Evolutionary conservation across 2,797 vertebrate genomes (phyloP), one percentile per base, ranked within the genome.

Genomic region (Ciconia nigra): DNA sequence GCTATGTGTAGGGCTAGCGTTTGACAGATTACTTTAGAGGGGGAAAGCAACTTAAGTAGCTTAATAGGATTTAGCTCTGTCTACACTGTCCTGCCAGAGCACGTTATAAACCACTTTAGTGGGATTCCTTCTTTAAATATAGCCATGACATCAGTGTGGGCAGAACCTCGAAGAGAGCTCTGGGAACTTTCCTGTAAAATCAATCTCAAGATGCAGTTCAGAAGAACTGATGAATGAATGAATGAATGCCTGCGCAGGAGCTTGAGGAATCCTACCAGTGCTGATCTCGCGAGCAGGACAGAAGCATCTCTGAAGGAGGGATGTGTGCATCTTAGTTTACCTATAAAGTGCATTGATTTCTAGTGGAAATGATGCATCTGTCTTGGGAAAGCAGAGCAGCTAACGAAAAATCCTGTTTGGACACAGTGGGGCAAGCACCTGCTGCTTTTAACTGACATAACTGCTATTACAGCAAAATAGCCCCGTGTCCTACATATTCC

Each of bases 1-100:
- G 78, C 69, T 94, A 0, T 80, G 72, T 61, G 46, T 72, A 41
- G 52, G 20, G 44, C n/a, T 55, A 81, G 91, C 76, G 13, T 88
- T 88, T 97, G 84, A 93, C 84, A 69, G 89, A 94, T 93, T 73
- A 96, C 86, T 94, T 96, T 15, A 61, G 94, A 69, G 62, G 87
- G 92, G 84, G 84, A 76, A 95, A 91, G 91, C 79, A 96, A 96
- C 92, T 77, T 89, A 96, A 95, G 94, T 92, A 93, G 79, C 92
- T 95, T 96, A 96, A 96, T 81, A 92, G 88, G 92, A 94, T 97
- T 97, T 97, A 94, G 83, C 65, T 92, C 74, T 85, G 79, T 96
- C 93, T 94, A 47, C 59, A 33, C 71, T 72, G 91, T 91, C 91
- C 91, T 91, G 93, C 88, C 83, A 85, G 94, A 83, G 84, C 72